Evolutionary conservation across 2,797 vertebrate species (phyloP), one percentile per base, ranked within the genome.

Genomic region (Alcedo quadribrachys): DNA sequence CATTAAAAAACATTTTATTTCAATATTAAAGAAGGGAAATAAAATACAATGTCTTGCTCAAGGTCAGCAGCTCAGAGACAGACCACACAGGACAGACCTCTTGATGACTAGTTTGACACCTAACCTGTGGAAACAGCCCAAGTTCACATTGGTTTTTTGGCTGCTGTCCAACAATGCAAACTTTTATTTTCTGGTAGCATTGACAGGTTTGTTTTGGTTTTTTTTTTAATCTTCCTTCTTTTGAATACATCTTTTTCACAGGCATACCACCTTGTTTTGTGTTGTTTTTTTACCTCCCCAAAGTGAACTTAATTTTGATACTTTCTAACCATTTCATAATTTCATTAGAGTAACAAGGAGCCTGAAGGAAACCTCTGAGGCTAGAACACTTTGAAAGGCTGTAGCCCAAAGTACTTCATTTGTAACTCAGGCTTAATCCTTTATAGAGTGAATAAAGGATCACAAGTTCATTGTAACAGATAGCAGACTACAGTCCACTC

Each of bases 31-130:
- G 35, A 48, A 46, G 12, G 20, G 46, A 81, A 74, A 66, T 27
- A 15, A 78, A 70, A 81, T 50, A 67, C 5, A n/a, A 83, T 25
- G 5, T 46, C 22, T 69, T 73, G 46, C n/a, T 61, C 46, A 55
- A 80, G 74, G 90, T 90, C 76, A 78, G 42, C 37, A 66, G 62
- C 67, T 62, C 40, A 51, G 77, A 68, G 45, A 35, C 25, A 86
- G 40, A 71, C 33, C 48, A 76, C 50, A 79, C 24, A 80, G 54
- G 67, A 68, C 58, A 80, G 20, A 15, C 30, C 11, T 27, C 14
- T 37, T 57, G 45, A 50, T 65, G 35, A 35, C 73, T 57, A 20
- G 19, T 43, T 54, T 80, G 55, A 73, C 0, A 3, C 32, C 32
- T 51, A 9, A 30, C 28, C 43, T 65, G 57, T 61, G 6, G 71